A percentile compares a stretch with the other conserved stretches of the same genome.
Evolutionary conservation across 2,888 invertebrate species (phyloP).

Genomic region (Amorpha juglandis): DNA sequence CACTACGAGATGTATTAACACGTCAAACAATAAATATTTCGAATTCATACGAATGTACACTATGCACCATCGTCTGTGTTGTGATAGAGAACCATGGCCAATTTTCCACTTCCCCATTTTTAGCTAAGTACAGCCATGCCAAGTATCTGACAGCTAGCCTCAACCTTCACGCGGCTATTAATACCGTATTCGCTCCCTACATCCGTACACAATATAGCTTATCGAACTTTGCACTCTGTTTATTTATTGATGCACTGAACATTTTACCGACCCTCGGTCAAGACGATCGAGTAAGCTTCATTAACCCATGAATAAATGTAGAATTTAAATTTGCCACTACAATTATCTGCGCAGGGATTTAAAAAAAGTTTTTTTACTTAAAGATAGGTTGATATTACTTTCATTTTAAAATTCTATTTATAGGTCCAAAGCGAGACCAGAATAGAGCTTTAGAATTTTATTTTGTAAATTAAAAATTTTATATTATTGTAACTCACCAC

Average conservation of each 20-base stretch:
- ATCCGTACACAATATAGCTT: conserved; percentile 54
- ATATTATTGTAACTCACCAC: conserved; percentile 81
- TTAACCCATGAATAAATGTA: neutral
- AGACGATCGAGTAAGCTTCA: neutral
- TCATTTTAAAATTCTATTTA: neutral
- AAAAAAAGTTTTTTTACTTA: too few relatives aligned
- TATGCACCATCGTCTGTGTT: neutral
- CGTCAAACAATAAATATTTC: too few relatives aligned
- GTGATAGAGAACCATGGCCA: conserved; percentile 21
- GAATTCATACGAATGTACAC: too few relatives aligned
- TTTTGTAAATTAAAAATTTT: neutral
- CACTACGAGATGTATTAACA: too few relatives aligned
- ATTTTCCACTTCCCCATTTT: conserved; percentile 35
- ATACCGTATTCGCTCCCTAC: conserved; percentile 53
- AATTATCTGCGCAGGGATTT: too few relatives aligned
- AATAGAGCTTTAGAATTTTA: neutral
- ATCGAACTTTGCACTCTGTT: conserved; percentile 71
- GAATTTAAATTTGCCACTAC: too few relatives aligned
- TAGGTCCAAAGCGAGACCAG: too few relatives aligned
- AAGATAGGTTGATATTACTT: too few relatives aligned
- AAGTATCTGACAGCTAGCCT: conserved; percentile 56
- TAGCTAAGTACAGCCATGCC: conserved; percentile 45
- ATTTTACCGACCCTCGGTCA: conserved; percentile 45
- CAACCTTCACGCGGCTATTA: conserved; percentile 76
- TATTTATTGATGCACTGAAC: conserved; percentile 51